Base-by-base conservation (phyloP, 1,140 invertebrate species). In the Euura lappo region DNA sequence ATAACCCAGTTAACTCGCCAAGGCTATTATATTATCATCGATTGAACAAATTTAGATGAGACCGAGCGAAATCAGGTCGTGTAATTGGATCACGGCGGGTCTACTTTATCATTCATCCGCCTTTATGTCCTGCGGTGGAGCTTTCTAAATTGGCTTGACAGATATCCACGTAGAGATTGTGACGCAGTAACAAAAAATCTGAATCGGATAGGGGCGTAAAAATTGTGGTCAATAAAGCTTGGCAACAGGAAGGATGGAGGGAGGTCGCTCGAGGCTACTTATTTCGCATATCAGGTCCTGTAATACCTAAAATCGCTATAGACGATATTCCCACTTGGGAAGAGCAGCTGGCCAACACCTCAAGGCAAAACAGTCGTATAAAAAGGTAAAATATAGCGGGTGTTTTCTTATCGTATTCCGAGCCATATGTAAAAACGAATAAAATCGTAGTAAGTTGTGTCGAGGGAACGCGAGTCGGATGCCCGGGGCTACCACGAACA, bases 361-460 rank as follows among this genome's bases (percentile, higher is more conserved):
- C 80, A 82, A 84, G 83, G 83, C 84, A 81, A 73, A 76, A 71
- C 70, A 69, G 78, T 74, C 70, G 75, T 74, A 83, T 84, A 85
- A 86, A 86, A 85, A 84, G 76, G 76, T 81, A 77, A 85, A 85
- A 85, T 86, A 85, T 84, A 77, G 76, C 71, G 76, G 77, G 73
- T 46, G 72, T 74, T 76, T 76, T 74, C 75, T 76, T 76, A 76
- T 76, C 69, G 74, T 74, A 13, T 78, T 74, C 72, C 69, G 74
- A 65, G 75, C 74, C 82, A 80, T 83, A 84, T 81, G 83, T 80
- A 85, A 85, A 86, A 86, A 81, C 77, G 76, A 84, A 84, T 85
- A 84, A 86, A 85, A 85, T 80, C 79, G 79, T 75, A 69, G 71
- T 83, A 84, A 85, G 80, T 81, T 83, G 80, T 74, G 83, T 73